Evolutionary conservation across 2,113 vertebrate genomes (phyloP).

Genomic region (Cichladusa arquata): DNA sequence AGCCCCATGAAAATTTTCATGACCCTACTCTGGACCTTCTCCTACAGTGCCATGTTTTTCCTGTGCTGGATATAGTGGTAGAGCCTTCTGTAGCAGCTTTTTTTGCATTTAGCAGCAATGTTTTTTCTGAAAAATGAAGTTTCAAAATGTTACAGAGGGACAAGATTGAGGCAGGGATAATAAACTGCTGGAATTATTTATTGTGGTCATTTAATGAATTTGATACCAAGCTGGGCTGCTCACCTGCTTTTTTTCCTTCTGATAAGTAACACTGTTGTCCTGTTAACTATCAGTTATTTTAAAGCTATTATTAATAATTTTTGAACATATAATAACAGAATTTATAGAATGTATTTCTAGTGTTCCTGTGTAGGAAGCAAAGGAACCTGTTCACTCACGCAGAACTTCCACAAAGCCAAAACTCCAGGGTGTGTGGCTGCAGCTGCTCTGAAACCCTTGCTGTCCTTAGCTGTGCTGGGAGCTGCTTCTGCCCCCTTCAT

Average conservation of each 20-base stretch:
- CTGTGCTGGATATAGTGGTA: neutral
- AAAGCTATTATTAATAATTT: neutral
- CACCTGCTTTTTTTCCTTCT: neutral
- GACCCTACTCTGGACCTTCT: neutral
- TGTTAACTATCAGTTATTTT: neutral
- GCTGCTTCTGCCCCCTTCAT: neutral
- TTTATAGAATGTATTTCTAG: neutral
- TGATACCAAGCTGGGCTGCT: neutral
- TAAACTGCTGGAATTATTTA: neutral
- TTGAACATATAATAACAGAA: neutral
- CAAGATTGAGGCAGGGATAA: neutral
- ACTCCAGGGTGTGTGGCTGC: neutral
- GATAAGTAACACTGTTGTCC: neutral
- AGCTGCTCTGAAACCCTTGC: neutral
- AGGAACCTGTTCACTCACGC: neutral
- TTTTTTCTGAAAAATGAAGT: neutral
- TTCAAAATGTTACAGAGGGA: neutral
- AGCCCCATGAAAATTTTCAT: neutral
- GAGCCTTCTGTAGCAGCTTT: neutral
- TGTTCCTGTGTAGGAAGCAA: neutral
- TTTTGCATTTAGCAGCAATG: neutral
- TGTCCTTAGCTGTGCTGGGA: neutral
- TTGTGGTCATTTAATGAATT: neutral
- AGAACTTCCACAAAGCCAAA: neutral
- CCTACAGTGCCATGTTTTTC: neutral